Evolutionary conservation across 2,113 vertebrate species (phyloP).

Genomic region (Peucedramus taeniatus): DNA sequence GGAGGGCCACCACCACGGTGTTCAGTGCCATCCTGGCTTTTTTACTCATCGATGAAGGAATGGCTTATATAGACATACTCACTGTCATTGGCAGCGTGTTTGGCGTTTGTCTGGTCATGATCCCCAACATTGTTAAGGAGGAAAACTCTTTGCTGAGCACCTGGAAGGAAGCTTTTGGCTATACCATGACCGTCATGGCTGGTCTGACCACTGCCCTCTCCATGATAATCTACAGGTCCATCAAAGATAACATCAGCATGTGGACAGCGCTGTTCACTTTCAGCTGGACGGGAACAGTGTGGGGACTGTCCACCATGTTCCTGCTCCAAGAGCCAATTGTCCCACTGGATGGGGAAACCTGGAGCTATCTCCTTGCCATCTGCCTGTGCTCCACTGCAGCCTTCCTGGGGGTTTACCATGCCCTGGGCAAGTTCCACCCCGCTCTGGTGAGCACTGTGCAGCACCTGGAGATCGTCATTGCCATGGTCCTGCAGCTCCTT

Average conservation of each 20-base stretch:
- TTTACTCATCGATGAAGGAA: conserved; percentile 90
- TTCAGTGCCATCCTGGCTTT: conserved; percentile 95
- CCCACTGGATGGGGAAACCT: conserved; percentile 92
- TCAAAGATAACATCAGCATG: conserved; percentile 96
- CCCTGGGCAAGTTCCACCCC: conserved; percentile 93
- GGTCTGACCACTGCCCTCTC: conserved; percentile 94
- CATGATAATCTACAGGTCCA: conserved; percentile 96
- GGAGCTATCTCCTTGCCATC: conserved; percentile 94
- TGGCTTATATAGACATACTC: conserved; percentile 85
- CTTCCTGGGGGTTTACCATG: conserved; percentile 96
- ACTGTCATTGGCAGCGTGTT: conserved; percentile 89
- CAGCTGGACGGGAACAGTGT: conserved; percentile 93
- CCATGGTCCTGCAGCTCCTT: conserved; percentile 94
- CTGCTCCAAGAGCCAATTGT: conserved; percentile 96
- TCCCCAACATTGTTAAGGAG: conserved; percentile 90
- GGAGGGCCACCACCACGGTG: conserved; percentile 94
- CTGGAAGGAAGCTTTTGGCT: conserved; percentile 98
- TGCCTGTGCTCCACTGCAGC: conserved; percentile 95
- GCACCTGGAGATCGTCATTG: conserved; percentile 93
- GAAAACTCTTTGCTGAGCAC: conserved; percentile 86
- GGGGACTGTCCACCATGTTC: conserved; percentile 97
- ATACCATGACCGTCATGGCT: conserved; percentile 96
- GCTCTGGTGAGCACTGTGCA: conserved; percentile 97
- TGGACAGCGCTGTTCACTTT: conserved; percentile 98
- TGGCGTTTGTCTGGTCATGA: conserved; percentile 93